Conservation (phyloP, 2,888 invertebrate genomes). For the Dryococelus australis region DNA sequence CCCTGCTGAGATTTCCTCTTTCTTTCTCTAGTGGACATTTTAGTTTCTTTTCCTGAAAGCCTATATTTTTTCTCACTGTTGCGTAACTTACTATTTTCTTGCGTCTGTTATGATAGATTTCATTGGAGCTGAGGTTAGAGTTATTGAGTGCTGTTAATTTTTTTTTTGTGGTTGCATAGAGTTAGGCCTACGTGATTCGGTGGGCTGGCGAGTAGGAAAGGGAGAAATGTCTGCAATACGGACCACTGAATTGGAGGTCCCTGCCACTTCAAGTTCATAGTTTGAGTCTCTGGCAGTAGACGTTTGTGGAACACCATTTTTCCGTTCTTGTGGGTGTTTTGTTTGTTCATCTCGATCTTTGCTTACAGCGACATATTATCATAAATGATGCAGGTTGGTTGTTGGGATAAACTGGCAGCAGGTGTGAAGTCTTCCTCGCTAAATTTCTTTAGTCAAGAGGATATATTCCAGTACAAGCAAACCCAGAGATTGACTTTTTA, state of each 20-base stretch:
- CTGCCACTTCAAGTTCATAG: not conserved
- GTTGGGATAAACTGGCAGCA: not conserved
- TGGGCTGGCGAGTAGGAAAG: not conserved
- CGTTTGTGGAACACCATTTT: not conserved
- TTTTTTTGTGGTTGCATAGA: not conserved
- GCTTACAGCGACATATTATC: not conserved
- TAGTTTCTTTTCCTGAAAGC: not conserved
- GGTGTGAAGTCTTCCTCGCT: not conserved
- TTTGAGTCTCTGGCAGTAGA: not conserved
- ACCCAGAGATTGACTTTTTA: constrained; percentile 25
- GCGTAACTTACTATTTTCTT: not conserved
- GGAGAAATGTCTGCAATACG: constrained; percentile 11
- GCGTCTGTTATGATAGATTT: not conserved
- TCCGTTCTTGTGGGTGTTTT: not conserved
- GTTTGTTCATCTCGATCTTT: not conserved
- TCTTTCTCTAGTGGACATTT: not conserved
- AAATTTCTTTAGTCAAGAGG: not conserved
- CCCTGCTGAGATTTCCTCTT: not conserved
- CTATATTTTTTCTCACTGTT: not conserved
- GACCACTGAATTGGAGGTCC: constrained; percentile 18
- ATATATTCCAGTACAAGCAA: constrained; percentile 18
- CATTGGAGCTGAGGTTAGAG: constrained; percentile 8
- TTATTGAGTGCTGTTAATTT: not conserved
- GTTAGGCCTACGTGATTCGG: not conserved
- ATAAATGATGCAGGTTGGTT: not conserved